phyloP scores from a whole-genome alignment of 2,113 vertebrate genomes.

The Stegastes partitus region DNA sequence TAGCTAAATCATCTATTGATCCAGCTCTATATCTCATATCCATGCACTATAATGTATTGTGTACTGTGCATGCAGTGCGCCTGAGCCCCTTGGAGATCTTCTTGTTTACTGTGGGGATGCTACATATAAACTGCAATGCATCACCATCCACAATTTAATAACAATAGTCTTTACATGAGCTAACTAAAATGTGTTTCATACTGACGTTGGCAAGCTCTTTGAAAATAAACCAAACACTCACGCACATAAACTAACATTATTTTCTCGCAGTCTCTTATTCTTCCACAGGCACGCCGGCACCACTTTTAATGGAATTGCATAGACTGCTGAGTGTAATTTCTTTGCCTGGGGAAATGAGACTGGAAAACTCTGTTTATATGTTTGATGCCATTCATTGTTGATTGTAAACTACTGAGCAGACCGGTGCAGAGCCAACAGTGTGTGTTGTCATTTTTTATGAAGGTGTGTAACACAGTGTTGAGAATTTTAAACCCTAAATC shows the following conservation, averaged over 20 bases:
- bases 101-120: conserved; percentile 51
- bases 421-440: conserved; percentile 21
- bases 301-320: conserved; percentile 52
- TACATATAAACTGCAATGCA: conserved; percentile 52
- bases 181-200: conserved; percentile 76
- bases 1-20: conserved; percentile 79
- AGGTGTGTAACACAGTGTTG: background rate
- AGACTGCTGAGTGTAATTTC: conserved; percentile 47
- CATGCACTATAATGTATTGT: conserved; percentile 67
- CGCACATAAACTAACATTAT: conserved; percentile 45
- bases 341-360: conserved; percentile 50
- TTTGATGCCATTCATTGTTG: conserved; percentile 48
- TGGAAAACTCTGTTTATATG: conserved; percentile 40
- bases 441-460: conserved; percentile 9
- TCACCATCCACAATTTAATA: conserved; percentile 72
- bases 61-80: conserved; percentile 53
- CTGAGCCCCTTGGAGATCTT: conserved; percentile 49
- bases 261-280: conserved; percentile 35
- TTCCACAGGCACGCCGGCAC: conserved; percentile 17
- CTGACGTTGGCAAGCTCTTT: conserved; percentile 53
- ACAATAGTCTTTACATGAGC: conserved; percentile 66
- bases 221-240: conserved; percentile 69
- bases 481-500: background rate
- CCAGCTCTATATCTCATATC: conserved; percentile 73
- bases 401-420: conserved; percentile 29